Percentiles rank a stretch among this genome's conserved stretches.
phyloP scores from a whole-genome alignment of 2,888 invertebrate genomes.

The Pasiphila rectangulata region DNA sequence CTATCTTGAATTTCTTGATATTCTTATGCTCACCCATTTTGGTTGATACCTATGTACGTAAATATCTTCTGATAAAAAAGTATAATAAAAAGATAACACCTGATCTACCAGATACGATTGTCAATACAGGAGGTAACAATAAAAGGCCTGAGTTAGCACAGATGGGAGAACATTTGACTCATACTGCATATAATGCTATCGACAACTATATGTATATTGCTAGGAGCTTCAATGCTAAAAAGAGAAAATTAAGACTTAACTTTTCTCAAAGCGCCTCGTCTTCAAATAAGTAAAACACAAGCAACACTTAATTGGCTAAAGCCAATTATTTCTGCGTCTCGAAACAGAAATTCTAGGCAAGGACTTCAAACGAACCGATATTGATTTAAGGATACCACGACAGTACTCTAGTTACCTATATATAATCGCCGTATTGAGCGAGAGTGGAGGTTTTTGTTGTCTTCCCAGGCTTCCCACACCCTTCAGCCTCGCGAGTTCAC shows the following conservation, averaged over 20 bases:
- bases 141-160: slow-evolving; percentile 37
- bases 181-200: slow-evolving; percentile 4
- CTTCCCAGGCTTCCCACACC: slow-evolving; percentile 47
- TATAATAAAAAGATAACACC: not conserved
- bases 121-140: slow-evolving; percentile 19
- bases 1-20: slow-evolving; percentile 30
- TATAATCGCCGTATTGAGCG: slow-evolving; percentile 38
- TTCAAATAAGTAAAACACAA: not conserved
- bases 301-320: not conserved
- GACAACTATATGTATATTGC: not conserved
- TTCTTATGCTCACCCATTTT: slow-evolving; percentile 26
- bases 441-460: slow-evolving; percentile 41
- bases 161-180: slow-evolving; percentile 24
- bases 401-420: slow-evolving; percentile 21
- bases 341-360: not conserved
- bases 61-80: not conserved
- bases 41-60: not conserved
- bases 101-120: not conserved
- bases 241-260: not conserved
- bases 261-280: not conserved
- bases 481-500: slow-evolving; percentile 45
- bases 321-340: not conserved
- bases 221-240: not conserved
- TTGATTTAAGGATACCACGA: slow-evolving; percentile 37
- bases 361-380: slow-evolving; percentile 27